Evolutionary conservation across 2,888 invertebrate genomes (phyloP).

Genomic region (Leptura quadrifasciata): DNA sequence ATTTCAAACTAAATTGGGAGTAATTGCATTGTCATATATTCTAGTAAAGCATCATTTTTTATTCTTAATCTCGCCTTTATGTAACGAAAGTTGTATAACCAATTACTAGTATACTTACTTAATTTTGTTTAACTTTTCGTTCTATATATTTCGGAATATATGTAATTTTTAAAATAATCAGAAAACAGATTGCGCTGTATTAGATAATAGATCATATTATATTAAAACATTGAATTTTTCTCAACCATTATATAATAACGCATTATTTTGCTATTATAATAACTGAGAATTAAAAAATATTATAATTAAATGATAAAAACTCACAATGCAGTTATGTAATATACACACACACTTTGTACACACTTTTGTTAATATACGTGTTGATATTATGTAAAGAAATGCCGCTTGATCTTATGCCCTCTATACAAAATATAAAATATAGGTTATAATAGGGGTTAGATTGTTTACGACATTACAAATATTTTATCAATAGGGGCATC

Average conservation of each 20-base stretch:
- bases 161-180: constrained; percentile 5
- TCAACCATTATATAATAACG: constrained; percentile 19
- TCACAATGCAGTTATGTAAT: constrained; percentile 12
- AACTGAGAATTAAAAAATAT: constrained; percentile 15
- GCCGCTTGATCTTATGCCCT: neutral
- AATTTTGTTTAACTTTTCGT: neutral
- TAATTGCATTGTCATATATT: too few species aligned
- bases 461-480: neutral
- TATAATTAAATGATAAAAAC: constrained; percentile 12
- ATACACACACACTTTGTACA: constrained; percentile 16
- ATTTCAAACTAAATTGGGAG: too few species aligned
- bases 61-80: neutral
- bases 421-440: neutral
- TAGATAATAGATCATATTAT: constrained; percentile 3
- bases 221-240: constrained; percentile 11
- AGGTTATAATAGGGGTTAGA: constrained; percentile 29
- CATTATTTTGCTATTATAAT: constrained; percentile 3
- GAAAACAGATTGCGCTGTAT: neutral
- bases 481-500: constrained; percentile 42
- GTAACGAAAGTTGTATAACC: neutral
- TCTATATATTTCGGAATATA: constrained; percentile 4
- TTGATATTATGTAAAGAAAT: neutral
- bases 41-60: too few species aligned
- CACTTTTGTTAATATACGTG: neutral
- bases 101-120: neutral